Percentiles rank a stretch among this genome's conserved stretches.
phyloP scores from a whole-genome alignment of 1,140 invertebrate genomes.

The Caerostris extrusa region DNA sequence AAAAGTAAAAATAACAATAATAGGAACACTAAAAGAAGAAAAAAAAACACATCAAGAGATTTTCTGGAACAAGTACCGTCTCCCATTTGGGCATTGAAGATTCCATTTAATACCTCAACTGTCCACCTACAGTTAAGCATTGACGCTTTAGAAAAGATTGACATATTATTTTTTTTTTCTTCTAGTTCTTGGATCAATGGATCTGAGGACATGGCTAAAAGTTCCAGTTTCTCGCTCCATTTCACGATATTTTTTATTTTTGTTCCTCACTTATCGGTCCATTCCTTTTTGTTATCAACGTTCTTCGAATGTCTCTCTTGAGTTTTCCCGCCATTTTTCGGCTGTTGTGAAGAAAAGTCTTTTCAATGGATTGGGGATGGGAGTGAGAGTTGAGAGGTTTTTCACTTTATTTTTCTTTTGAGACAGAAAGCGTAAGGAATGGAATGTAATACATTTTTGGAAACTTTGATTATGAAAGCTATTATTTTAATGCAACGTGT shows the following conservation, averaged over 20 bases:
- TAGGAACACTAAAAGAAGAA: neutral
- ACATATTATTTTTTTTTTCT: neutral
- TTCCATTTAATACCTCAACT: conserved; percentile 45
- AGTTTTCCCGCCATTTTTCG: conserved; percentile 21
- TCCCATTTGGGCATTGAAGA: conserved; percentile 40
- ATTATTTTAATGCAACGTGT: no score
- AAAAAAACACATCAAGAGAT: neutral
- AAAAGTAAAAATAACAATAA: neutral
- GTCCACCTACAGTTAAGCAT: neutral
- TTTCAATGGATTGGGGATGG: neutral
- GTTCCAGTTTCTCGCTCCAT: neutral
- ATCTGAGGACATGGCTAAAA: conserved; percentile 8
- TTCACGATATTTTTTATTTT: neutral
- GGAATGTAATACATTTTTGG: no score
- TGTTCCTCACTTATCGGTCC: neutral
- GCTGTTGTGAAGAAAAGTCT: neutral
- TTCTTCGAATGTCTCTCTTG: neutral
- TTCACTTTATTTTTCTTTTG: no score
- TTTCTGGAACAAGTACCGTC: conserved; percentile 3
- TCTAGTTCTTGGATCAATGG: conserved; percentile 1
- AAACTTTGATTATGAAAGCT: no score
- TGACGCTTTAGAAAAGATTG: neutral
- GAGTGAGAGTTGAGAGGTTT: neutral
- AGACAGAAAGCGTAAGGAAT: no score
- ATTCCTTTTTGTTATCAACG: neutral